Percentiles rank a stretch among this genome's conserved stretches.
These are phyloP conservation scores for Orchestia grillus DNA, from an alignment of 1,140 invertebrate genomes.

Conservation along the genomic window DNA sequence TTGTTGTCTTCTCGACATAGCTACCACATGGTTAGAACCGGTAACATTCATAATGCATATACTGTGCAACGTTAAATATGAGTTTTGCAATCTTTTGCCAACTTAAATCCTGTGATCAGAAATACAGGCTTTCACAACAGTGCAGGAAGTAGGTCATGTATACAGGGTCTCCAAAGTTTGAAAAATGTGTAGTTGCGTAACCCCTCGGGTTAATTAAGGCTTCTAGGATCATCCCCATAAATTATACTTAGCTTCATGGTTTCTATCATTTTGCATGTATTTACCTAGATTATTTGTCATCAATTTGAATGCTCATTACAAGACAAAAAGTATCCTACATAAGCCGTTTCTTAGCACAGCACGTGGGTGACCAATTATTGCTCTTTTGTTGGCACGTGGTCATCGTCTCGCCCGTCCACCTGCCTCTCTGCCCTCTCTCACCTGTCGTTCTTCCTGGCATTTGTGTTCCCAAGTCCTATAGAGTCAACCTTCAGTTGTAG, in stretches of 20 bases:
- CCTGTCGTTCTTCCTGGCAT: not conserved
- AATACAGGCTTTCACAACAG: too few relatives aligned
- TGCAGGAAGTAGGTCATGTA: too few relatives aligned
- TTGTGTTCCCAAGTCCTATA: not conserved
- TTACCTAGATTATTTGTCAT: not conserved
- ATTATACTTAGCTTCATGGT: not conserved
- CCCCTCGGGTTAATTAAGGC: too few relatives aligned
- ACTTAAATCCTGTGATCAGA: too few relatives aligned
- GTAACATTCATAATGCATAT: too few relatives aligned
- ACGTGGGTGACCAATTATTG: not conserved
- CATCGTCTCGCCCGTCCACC: not conserved
- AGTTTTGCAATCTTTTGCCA: too few relatives aligned
- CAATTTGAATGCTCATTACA: not conserved
- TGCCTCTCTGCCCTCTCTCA: not conserved
- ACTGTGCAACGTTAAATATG: too few relatives aligned
- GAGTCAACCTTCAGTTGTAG: not conserved
- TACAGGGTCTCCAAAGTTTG: too few relatives aligned
- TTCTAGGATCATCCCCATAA: not conserved
- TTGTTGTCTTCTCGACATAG: too few relatives aligned
- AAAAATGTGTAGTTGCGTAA: too few relatives aligned
- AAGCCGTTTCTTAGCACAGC: not conserved
- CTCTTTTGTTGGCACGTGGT: constrained; percentile 25
- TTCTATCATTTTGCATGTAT: not conserved
- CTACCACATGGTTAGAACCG: too few relatives aligned
- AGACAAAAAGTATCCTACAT: not conserved